A percentile compares a stretch with the other conserved stretches of the same genome.
phyloP scores from a whole-genome alignment of 2,797 vertebrate genomes.

The Simalia tracyae region DNA sequence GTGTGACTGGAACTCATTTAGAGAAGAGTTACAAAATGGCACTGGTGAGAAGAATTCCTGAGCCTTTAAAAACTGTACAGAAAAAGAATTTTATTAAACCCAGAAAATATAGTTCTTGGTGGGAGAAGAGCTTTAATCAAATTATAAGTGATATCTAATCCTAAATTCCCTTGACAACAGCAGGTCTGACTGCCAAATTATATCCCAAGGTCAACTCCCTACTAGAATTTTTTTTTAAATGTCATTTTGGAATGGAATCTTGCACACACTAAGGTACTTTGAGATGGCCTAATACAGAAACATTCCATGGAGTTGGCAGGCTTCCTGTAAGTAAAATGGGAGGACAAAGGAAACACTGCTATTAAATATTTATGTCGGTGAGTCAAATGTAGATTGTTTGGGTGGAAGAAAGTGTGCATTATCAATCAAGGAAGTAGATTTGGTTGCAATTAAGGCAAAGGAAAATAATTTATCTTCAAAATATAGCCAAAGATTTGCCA shows the following conservation, averaged over 20 bases:
- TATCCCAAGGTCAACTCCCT: background rate
- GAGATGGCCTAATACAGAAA: background rate
- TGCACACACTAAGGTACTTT: background rate
- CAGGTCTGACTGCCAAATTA: background rate
- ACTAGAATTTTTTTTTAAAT: background rate
- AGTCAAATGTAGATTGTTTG: background rate
- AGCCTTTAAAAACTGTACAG: background rate
- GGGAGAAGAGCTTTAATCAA: background rate
- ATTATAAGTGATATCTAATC: background rate
- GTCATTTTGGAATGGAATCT: background rate
- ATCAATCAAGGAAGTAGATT: background rate
- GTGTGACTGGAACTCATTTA: background rate
- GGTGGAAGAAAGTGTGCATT: background rate
- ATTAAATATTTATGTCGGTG: background rate
- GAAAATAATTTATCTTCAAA: background rate
- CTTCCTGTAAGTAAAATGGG: slow-evolving; percentile 13
- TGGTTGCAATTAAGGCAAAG: background rate
- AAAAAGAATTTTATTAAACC: background rate
- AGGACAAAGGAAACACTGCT: background rate
- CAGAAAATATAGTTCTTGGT: background rate
- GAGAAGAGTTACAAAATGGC: no score
- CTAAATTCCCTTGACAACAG: background rate
- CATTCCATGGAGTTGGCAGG: background rate
- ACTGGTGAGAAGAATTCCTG: background rate
- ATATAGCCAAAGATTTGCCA: background rate